Evolutionary conservation across 2,797 vertebrate genomes (phyloP).

Genomic region (Pyrocephalus nanus): DNA sequence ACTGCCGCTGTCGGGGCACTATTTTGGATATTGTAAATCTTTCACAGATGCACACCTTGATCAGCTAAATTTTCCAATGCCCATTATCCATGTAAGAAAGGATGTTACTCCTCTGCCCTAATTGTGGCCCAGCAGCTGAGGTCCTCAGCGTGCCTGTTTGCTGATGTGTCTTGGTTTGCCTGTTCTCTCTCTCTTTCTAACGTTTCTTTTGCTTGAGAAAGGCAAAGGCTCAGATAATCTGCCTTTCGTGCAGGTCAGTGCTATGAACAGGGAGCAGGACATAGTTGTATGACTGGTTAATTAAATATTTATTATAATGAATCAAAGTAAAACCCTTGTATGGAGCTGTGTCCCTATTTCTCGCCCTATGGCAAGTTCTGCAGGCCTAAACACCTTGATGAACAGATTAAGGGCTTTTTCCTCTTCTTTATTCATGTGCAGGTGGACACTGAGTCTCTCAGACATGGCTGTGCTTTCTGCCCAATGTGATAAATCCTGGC

Average conservation of each 20-base stretch:
- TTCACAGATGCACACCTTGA: neutral
- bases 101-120: neutral
- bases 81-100: neutral
- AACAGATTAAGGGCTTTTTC: neutral
- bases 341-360: neutral
- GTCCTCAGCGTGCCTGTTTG: neutral
- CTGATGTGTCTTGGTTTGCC: neutral
- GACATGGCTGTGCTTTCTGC: neutral
- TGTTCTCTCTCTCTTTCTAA: neutral
- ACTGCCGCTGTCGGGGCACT: neutral
- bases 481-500: neutral
- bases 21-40: neutral
- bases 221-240: neutral
- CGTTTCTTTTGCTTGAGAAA: neutral
- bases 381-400: neutral
- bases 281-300: neutral
- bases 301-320: neutral
- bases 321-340: neutral
- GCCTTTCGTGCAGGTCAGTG: neutral
- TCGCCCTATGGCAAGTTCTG: neutral
- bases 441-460: neutral
- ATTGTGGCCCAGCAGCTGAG: neutral
- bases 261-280: neutral
- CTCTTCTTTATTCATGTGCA: neutral
- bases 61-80: neutral